A percentile compares a stretch with the other conserved stretches of the same genome.
Evolutionary conservation across 2,888 invertebrate species (phyloP).

Genomic region (Panopea generosa): DNA sequence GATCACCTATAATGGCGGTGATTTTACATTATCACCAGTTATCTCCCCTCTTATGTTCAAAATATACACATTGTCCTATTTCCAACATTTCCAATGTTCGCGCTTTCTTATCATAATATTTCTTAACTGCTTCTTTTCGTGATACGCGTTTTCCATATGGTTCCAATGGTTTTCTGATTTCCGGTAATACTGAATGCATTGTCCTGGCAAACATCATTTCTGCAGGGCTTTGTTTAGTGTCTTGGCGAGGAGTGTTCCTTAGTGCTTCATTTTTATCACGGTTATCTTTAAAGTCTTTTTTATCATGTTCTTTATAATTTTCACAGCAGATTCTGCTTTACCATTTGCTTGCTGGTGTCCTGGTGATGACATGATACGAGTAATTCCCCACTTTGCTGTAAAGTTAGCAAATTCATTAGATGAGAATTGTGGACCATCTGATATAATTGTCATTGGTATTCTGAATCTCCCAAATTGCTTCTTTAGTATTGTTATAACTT

Average conservation of each 20-base stretch:
- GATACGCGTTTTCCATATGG: constrained; percentile 12
- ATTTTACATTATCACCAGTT: constrained; percentile 16
- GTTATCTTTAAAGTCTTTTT: constrained; percentile 33
- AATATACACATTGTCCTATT: too few relatives aligned
- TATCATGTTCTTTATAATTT: constrained; percentile 36
- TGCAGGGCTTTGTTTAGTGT: neutral
- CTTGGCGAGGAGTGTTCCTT: constrained; percentile 11
- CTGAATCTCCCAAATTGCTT: constrained; percentile 50
- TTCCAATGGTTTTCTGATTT: neutral
- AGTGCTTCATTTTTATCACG: constrained; percentile 21
- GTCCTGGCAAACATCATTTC: constrained; percentile 15
- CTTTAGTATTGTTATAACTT: constrained; percentile 39
- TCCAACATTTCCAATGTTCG: constrained; percentile 23
- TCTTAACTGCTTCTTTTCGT: constrained; percentile 18
- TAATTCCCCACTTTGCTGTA: constrained; percentile 20
- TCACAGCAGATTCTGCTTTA: constrained; percentile 46
- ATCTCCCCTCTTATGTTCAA: constrained; percentile 10
- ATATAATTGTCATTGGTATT: constrained; percentile 38
- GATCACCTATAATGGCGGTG: constrained; percentile 3
- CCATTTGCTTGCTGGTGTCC: constrained; percentile 38
- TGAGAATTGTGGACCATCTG: constrained; percentile 47
- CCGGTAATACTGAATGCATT: constrained; percentile 44
- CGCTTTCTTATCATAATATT: constrained; percentile 29
- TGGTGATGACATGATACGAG: constrained; percentile 12
- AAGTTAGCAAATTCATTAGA: constrained; percentile 21